A percentile compares a stretch with the other conserved stretches of the same genome.
Evolutionary conservation across 2,113 vertebrate species (phyloP).

Genomic region (Athene cunicularia): DNA sequence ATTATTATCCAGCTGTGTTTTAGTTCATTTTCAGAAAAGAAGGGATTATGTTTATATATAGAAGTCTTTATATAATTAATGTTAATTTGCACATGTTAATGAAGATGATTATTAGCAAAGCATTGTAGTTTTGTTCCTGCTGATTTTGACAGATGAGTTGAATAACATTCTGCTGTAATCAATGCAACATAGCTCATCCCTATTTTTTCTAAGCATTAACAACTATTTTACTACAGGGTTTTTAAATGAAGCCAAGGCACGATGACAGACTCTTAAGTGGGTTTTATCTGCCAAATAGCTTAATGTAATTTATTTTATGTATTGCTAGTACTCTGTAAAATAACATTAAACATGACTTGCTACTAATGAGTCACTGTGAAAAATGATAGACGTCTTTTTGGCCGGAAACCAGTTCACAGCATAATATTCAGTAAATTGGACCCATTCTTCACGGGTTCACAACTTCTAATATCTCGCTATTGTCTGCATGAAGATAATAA

Average conservation of each 20-base stretch:
- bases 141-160: constrained; percentile 48
- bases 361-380: neutral
- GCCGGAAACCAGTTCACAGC: neutral
- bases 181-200: neutral
- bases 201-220: constrained; percentile 11
- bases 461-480: neutral
- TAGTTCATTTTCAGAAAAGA: constrained; percentile 45
- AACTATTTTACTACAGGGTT: constrained; percentile 2
- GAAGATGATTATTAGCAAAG: constrained; percentile 45
- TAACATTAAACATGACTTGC: neutral
- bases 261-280: neutral
- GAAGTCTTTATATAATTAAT: constrained; percentile 58
- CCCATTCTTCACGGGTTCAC: neutral
- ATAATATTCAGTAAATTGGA: neutral
- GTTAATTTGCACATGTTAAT: constrained; percentile 58
- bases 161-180: constrained; percentile 38
- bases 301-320: constrained; percentile 13
- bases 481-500: neutral
- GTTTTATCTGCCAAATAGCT: neutral
- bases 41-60: constrained; percentile 43
- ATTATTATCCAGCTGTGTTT: constrained; percentile 64
- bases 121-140: constrained; percentile 55
- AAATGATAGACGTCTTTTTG: neutral
- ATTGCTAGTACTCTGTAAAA: neutral
- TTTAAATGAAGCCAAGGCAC: neutral